Percentiles rank a stretch among this genome's conserved stretches.
Conservation (phyloP, 2,113 vertebrate species). For the Capreolus pygargus region DNA sequence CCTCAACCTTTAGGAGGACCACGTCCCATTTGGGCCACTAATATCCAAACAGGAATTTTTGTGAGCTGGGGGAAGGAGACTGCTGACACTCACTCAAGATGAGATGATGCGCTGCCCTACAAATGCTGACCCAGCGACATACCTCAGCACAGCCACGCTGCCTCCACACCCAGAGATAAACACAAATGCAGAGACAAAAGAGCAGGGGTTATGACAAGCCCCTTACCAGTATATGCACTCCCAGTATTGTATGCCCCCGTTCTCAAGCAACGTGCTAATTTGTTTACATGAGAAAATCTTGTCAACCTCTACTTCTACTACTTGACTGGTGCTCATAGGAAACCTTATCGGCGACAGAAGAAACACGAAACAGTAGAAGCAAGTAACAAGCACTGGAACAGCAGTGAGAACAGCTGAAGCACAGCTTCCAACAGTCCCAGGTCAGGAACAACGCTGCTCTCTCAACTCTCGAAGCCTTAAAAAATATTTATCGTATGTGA, state of each 20-base stretch:
- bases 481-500: neutral
- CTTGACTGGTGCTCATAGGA: neutral
- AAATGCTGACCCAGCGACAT: neutral
- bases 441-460: neutral
- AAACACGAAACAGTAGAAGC: neutral
- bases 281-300: neutral
- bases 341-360: neutral
- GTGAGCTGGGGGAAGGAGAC: neutral
- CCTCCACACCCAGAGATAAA: neutral
- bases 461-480: neutral
- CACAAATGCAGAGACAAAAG: neutral
- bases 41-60: neutral
- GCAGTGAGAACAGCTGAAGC: neutral
- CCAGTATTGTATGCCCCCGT: neutral
- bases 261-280: neutral
- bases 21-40: neutral
- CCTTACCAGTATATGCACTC: neutral
- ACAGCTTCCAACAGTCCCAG: neutral
- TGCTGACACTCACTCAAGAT: neutral
- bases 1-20: neutral
- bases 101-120: neutral
- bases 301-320: neutral
- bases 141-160: neutral
- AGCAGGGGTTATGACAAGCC: neutral
- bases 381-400: neutral